These are phyloP conservation scores for Hydrolagus colliei DNA, from an alignment of 2,797 vertebrate genomes.

Conservation along the genomic window DNA sequence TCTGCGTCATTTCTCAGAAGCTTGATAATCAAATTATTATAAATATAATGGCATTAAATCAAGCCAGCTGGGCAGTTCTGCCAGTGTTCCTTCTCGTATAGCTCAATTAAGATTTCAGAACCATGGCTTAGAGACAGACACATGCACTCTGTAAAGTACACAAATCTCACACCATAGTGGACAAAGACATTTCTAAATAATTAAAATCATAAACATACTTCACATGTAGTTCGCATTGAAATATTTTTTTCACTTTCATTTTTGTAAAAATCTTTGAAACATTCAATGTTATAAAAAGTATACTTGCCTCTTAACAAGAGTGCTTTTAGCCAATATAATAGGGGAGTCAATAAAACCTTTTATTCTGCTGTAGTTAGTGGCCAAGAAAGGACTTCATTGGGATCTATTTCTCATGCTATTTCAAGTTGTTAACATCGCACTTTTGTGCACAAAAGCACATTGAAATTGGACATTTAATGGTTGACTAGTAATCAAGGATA, in stretches of 20 bases:
- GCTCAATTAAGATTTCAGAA: slow-evolving; percentile 9
- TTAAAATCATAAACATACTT: slow-evolving; percentile 10
- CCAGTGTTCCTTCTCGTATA: not conserved
- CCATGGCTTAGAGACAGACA: not conserved
- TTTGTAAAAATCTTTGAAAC: slow-evolving; percentile 14
- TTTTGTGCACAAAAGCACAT: no score
- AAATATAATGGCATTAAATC: slow-evolving; percentile 11
- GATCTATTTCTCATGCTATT: no score
- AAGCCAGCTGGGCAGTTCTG: not conserved
- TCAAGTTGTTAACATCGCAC: no score
- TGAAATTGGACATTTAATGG: not conserved
- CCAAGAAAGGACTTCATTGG: not conserved
- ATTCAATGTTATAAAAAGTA: slow-evolving; percentile 4
- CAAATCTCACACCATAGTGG: not conserved
- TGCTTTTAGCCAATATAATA: slow-evolving; percentile 10
- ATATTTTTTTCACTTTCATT: not conserved
- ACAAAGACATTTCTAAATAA: not conserved
- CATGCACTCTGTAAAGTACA: not conserved
- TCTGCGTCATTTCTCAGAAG: not conserved
- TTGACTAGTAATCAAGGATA: not conserved
- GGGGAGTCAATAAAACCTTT: not conserved
- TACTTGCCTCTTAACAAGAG: not conserved
- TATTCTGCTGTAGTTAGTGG: not conserved
- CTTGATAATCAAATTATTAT: slow-evolving; percentile 8
- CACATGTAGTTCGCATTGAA: not conserved